Base-by-base conservation (phyloP, 2,113 vertebrate species). In the Percina caprodes region DNA sequence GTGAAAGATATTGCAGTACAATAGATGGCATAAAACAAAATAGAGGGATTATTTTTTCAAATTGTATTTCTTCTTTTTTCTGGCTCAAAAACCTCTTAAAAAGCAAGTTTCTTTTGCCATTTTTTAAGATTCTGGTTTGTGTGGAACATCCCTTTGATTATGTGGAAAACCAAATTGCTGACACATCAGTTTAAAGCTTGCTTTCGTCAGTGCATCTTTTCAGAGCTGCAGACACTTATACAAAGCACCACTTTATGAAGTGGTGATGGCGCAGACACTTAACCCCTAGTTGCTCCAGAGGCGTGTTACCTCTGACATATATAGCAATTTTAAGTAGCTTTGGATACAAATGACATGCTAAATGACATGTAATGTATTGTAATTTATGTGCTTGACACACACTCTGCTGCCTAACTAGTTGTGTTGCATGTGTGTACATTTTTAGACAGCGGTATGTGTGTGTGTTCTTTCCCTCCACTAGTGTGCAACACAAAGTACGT, bases 161-260 rank as follows among this genome's bases (percentile, higher is more conserved):
- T 65, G 61, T 56, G 19, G 61, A 19, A 84, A 73, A 83, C 54
- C 67, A 79, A 73, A 79, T 30, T 54, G 55, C 72, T 86, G 83
- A 89, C 72, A 73, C 83, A 85, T 80, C 75, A 65, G 67, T 73
- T 69, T 56, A 24, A 73, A 69, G 56, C 71, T 26, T 82, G 63
- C 87, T 82, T 80, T 83, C 85, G 78, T 72, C 65, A 48, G 45
- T 13, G 26, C 72, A 59, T 84, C 61, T 75, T 80, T 68, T 72
- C 65, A 48, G 55, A 60, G 69, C 33, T 18, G 68, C 59, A 84
- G 18, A 83, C 26, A 67, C 62, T 72, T 66, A 39, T 39, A 72
- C 56, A 81, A 79, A 84, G 46, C 60, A 21, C 6, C 18, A 52
- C 61, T 83, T 76, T 63, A 15, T 81, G 79, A 4, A 4, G 30